Evolutionary conservation across 1,140 invertebrate species (phyloP).

Genomic region (Drosophila quadrilineata): DNA sequence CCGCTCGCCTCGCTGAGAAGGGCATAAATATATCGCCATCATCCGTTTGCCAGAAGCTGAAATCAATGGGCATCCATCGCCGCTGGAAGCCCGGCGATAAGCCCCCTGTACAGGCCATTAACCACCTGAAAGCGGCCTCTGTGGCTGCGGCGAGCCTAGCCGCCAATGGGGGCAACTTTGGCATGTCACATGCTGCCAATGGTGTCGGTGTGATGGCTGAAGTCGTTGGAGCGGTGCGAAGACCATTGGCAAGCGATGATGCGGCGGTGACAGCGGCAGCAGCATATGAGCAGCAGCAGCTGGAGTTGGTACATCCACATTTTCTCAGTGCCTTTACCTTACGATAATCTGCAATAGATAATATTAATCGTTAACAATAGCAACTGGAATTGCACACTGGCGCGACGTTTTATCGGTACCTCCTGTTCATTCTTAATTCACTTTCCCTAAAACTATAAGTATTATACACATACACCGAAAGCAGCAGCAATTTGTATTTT

Average conservation of each 20-base stretch:
- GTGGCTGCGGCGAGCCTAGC: slow-evolving; percentile 52
- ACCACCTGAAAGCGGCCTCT: slow-evolving; percentile 62
- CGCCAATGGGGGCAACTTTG: slow-evolving; percentile 18
- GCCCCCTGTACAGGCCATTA: slow-evolving; percentile 72
- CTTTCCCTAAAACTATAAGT: slow-evolving; percentile 37
- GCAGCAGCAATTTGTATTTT: slow-evolving; percentile 65
- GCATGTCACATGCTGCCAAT: slow-evolving; percentile 14
- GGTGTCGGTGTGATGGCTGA: slow-evolving; percentile 26
- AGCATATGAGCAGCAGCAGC: slow-evolving; percentile 70
- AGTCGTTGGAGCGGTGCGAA: neutral
- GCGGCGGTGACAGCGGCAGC: no score
- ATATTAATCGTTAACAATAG: neutral
- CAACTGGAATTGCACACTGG: neutral
- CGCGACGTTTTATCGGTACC: no score
- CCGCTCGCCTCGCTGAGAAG: slow-evolving; percentile 75
- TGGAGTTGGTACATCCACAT: slow-evolving; percentile 76
- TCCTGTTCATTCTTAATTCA: slow-evolving; percentile 19
- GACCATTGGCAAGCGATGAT: slow-evolving; percentile 49
- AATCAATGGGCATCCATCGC: slow-evolving; percentile 77
- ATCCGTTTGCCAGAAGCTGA: slow-evolving; percentile 79
- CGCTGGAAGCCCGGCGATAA: slow-evolving; percentile 80
- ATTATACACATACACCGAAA: slow-evolving; percentile 28
- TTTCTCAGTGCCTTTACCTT: slow-evolving; percentile 80
- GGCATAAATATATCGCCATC: slow-evolving; percentile 77
- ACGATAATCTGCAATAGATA: no score